Evolutionary conservation across 2,797 vertebrate genomes (phyloP).

Genomic region (Macroramphosus scolopax): DNA sequence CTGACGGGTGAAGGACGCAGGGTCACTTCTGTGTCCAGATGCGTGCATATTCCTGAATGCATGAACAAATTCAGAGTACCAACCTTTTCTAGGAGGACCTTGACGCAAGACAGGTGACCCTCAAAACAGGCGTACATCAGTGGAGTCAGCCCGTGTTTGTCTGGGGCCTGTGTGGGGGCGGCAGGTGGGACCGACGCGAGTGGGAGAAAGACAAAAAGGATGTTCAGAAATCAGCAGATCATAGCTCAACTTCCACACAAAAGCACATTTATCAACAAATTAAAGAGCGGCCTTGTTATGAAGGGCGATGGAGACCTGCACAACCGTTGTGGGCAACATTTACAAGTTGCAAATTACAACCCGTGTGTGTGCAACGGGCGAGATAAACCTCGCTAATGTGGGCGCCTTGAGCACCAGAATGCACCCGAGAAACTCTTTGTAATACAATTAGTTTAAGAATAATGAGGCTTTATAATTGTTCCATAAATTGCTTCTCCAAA

Average conservation of each 20-base stretch:
- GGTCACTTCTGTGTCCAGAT: conserved; percentile 1
- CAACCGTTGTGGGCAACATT: too few relatives aligned
- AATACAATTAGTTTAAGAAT: neutral
- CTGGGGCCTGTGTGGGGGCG: conserved; percentile 79
- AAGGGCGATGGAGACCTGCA: too few relatives aligned
- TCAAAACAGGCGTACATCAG: conserved; percentile 90
- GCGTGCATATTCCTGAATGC: neutral
- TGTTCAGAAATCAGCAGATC: conserved; percentile 15
- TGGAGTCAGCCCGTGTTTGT: conserved; percentile 92
- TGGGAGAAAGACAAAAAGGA: neutral
- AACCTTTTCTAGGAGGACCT: conserved; percentile 94
- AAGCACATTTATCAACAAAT: neutral
- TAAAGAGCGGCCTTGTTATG: too few relatives aligned
- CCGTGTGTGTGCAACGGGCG: too few relatives aligned
- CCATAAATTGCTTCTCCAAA: neutral
- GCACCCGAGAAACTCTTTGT: neutral
- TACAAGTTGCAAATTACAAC: too few relatives aligned
- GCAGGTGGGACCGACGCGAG: conserved; percentile 1
- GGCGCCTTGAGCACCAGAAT: neutral
- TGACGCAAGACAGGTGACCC: conserved; percentile 86
- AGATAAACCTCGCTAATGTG: neutral
- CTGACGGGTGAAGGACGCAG: conserved; percentile 19
- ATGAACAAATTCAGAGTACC: conserved; percentile 16
- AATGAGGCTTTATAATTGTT: neutral
- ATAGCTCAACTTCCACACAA: conserved; percentile 2